Percentiles rank a stretch among this genome's conserved stretches.
phyloP scores from a whole-genome alignment of 2,113 vertebrate genomes.

The Centropristis striata region DNA sequence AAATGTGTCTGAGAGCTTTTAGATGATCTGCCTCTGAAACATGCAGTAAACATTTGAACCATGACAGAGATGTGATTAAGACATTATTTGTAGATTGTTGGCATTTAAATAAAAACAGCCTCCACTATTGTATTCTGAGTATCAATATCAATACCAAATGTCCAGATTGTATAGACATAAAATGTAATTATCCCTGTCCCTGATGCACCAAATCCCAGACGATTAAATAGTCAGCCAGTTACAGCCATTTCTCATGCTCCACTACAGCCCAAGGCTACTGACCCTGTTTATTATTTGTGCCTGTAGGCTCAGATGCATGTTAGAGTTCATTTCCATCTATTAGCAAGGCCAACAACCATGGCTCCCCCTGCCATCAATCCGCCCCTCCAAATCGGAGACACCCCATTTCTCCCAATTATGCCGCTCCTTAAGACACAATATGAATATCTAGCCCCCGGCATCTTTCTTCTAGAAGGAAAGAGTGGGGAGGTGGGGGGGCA shows the following conservation, averaged over 20 bases:
- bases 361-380: conserved; percentile 34
- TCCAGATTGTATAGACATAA: not conserved
- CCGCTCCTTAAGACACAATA: conserved; percentile 40
- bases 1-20: not conserved
- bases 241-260: conserved; percentile 32
- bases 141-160: not conserved
- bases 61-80: not conserved
- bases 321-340: conserved; percentile 62
- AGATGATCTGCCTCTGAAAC: not conserved
- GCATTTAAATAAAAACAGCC: no score
- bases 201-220: conserved; percentile 5
- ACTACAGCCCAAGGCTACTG: conserved; percentile 12
- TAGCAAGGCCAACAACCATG: conserved; percentile 27
- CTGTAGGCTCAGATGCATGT: conserved; percentile 33
- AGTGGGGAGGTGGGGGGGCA: not conserved
- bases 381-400: conserved; percentile 35
- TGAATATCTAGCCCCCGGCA: conserved; percentile 45
- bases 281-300: conserved; percentile 46
- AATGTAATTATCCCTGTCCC: not conserved
- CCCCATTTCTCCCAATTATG: conserved; percentile 51
- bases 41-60: not conserved
- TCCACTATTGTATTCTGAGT: no score
- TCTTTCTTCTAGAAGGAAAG: conserved; percentile 23
- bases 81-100: no score
- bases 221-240: conserved; percentile 23